Base-by-base conservation (phyloP, 2,797 vertebrate species). In the Onychomys arenicola region DNA sequence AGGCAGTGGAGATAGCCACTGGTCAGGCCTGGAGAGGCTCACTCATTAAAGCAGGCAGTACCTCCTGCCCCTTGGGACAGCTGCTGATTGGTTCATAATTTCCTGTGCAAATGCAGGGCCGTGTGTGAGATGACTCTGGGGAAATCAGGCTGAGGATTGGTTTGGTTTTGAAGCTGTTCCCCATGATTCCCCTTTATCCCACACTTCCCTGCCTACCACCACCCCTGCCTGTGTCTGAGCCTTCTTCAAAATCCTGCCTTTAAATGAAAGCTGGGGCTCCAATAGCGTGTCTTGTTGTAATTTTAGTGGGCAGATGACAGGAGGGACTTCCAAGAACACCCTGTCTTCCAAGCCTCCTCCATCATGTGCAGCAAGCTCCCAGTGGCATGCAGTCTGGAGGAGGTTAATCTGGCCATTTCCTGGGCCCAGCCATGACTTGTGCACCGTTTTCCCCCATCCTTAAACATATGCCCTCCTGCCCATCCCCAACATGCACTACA, bases 51-150 rank as follows among this genome's bases (percentile, higher is more conserved):
- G 43, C 91, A 92, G 81, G 81, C 95, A 84, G 90, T 2, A 2
- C 46, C 55, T 93, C 59, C 25, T 37, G 37, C 27, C 97, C 83
- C 91, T 87, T 0, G 95, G 95, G 97, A 94, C 21, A 32, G 63
- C 63, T 85, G 89, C 95, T 97, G 97, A 98, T 98, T 95, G 81
- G 97, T 96, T 98, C 96, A 94, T 98, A 98, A 98, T 98, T 98
- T 97, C 90, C 97, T 97, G 91, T 94, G 95, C 83, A 98, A 98
- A 98, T 98, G 98, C 97, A 96, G 77, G 63, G 85, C 92, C 93
- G 95, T 93, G 97, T 93, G 86, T 96, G 88, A 93, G 90, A 19
- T 85, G 94, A 63, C 97, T 96, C 97, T 93, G 63, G 98, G 97
- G 97, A 98, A 98, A 98, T 98, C 96, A 97, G 95, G 80, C 75